phyloP scores from a whole-genome alignment of 1,140 invertebrate species.

The Brachionus paranguensis region DNA sequence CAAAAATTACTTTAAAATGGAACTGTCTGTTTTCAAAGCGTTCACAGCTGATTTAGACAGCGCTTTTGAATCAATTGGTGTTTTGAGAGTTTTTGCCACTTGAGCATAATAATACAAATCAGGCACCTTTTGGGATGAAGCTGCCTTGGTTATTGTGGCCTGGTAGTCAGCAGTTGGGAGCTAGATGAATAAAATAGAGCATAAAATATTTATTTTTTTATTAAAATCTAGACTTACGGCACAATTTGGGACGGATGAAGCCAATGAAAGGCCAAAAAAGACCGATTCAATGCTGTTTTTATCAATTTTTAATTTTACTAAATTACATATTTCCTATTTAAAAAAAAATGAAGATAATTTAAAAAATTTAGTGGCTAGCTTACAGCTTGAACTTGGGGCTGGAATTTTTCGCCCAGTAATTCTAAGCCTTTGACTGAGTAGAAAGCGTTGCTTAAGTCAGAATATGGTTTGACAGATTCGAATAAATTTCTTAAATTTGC shows the following conservation, averaged over 20 bases:
- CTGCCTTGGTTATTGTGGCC: background rate
- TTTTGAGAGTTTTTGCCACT: background rate
- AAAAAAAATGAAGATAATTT: background rate
- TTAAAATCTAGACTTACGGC: background rate
- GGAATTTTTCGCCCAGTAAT: slow-evolving; percentile 10
- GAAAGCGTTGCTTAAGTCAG: slow-evolving; percentile 35
- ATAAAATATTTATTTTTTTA: background rate
- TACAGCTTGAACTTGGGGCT: slow-evolving; percentile 1
- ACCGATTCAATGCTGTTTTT: slow-evolving; percentile 39
- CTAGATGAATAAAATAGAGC: background rate
- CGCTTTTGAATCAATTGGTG: background rate
- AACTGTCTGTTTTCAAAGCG: slow-evolving; percentile 33
- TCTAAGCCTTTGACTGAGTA: slow-evolving; percentile 5
- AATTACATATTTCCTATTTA: slow-evolving; percentile 26
- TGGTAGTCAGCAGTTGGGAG: slow-evolving; percentile 2
- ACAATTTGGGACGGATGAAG: background rate
- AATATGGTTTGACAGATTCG: slow-evolving; percentile 12
- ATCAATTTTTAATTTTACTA: slow-evolving; percentile 18
- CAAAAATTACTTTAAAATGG: slow-evolving; percentile 21
- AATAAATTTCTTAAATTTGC: slow-evolving; percentile 15
- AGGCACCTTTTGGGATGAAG: slow-evolving; percentile 7
- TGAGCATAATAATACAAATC: slow-evolving; percentile 16
- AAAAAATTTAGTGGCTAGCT: background rate
- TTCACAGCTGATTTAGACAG: background rate
- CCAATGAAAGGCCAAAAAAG: background rate